These are phyloP conservation scores for Gnathonemus echidnorhynchus DNA, from an alignment of 2,113 vertebrate species.

Conservation along the genomic window DNA sequence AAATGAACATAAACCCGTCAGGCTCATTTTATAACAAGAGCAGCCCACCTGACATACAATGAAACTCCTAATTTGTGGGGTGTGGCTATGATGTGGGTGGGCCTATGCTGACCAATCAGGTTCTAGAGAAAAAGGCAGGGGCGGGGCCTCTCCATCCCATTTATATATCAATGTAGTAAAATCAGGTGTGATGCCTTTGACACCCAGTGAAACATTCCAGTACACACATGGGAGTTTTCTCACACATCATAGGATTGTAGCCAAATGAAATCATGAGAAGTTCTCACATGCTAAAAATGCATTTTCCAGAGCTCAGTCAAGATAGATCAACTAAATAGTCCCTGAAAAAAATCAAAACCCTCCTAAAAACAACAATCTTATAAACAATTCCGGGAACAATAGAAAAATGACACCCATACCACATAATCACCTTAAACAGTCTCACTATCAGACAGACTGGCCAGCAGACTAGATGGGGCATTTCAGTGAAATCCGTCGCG, in stretches of 20 bases:
- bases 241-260: background rate
- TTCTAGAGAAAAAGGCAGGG: background rate
- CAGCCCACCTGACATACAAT: background rate
- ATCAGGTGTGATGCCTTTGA: background rate
- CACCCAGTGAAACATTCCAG: background rate
- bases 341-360: slow-evolving; percentile 34
- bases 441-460: background rate
- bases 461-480: slow-evolving; percentile 1
- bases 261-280: background rate
- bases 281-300: slow-evolving; percentile 28
- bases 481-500: no score
- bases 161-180: background rate
- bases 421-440: background rate
- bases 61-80: background rate
- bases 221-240: background rate
- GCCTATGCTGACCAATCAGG: background rate
- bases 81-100: background rate
- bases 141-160: background rate
- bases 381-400: slow-evolving; percentile 17
- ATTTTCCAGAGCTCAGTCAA: slow-evolving; percentile 42
- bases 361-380: slow-evolving; percentile 39
- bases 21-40: background rate
- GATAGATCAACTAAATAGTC: slow-evolving; percentile 56
- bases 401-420: background rate
- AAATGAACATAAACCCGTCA: background rate